These are phyloP conservation scores for Rhombomys opimus DNA, from an alignment of 2,113 vertebrate species.

Conservation along the genomic window DNA sequence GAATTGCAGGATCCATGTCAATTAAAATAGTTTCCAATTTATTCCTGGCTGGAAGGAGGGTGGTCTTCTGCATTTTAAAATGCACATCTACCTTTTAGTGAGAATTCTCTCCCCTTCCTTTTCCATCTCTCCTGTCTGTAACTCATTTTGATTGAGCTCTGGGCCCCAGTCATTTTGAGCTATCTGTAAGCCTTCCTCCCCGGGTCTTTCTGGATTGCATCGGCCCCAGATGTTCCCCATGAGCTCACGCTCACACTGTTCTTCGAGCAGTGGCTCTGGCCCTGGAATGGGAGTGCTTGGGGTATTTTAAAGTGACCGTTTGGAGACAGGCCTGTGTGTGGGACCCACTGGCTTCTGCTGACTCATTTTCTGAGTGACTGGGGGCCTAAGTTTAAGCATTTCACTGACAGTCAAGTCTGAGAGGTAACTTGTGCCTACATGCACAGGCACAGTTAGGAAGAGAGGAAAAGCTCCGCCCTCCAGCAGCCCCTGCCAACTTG, in stretches of 20 bases:
- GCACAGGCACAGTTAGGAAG: neutral
- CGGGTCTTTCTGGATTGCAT: accelerated
- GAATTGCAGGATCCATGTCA: slow-evolving; percentile 83
- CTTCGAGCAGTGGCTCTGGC: neutral
- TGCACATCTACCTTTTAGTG: slow-evolving; percentile 53
- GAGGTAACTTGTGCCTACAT: neutral
- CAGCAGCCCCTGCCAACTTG: neutral
- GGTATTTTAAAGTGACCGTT: slow-evolving; percentile 24
- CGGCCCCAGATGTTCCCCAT: neutral
- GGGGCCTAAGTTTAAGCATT: slow-evolving; percentile 24
- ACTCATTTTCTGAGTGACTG: slow-evolving; percentile 43
- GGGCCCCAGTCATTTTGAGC: slow-evolving; percentile 58
- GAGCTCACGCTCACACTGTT: neutral
- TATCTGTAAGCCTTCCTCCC: slow-evolving; percentile 46
- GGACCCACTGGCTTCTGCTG: neutral
- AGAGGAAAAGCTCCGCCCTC: no score
- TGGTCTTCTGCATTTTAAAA: slow-evolving; percentile 82
- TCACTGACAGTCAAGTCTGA: slow-evolving; percentile 40
- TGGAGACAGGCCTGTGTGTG: neutral
- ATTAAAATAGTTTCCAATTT: slow-evolving; percentile 85
- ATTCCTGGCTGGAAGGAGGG: slow-evolving; percentile 81
- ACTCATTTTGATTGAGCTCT: slow-evolving; percentile 73
- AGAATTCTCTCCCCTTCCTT: slow-evolving; percentile 29
- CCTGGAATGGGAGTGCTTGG: neutral
- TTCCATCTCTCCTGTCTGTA: slow-evolving; percentile 52